These are phyloP conservation scores for Bombus turneri DNA, from an alignment of 1,140 invertebrate genomes.

Conservation along the genomic window DNA sequence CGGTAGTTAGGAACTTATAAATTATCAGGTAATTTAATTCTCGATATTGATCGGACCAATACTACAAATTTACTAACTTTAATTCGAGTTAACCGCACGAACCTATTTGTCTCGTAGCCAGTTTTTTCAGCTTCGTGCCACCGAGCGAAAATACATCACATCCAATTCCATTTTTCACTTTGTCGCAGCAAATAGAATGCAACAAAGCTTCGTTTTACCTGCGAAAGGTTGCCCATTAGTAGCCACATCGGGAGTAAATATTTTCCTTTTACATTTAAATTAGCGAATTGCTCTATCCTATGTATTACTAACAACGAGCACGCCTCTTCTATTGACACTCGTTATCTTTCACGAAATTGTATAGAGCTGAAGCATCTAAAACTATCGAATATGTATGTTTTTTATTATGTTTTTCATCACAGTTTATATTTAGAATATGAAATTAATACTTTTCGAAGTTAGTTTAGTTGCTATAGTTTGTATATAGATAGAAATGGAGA, in stretches of 20 bases:
- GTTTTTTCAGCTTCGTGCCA: neutral
- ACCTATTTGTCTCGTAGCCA: neutral
- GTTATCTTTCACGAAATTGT: neutral
- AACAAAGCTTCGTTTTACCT: neutral
- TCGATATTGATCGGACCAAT: slow-evolving; percentile 39
- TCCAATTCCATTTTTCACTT: slow-evolving; percentile 12
- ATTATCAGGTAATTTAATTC: slow-evolving; percentile 51
- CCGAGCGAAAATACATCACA: neutral
- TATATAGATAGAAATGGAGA: neutral
- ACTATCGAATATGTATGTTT: neutral
- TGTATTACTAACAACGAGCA: neutral
- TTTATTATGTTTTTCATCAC: neutral
- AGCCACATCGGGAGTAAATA: neutral
- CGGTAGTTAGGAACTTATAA: slow-evolving; percentile 51
- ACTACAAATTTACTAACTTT: slow-evolving; percentile 15
- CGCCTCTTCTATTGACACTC: neutral
- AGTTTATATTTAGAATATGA: neutral
- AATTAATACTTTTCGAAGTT: neutral
- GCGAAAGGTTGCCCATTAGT: neutral
- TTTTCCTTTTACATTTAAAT: slow-evolving; percentile 18
- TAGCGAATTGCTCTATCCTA: neutral
- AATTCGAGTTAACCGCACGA: slow-evolving; percentile 2
- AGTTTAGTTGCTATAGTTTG: neutral
- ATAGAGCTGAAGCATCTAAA: neutral
- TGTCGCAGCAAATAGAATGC: neutral